Percentiles rank a stretch among this genome's conserved stretches.
Evolutionary conservation across 2,113 vertebrate genomes (phyloP).

Genomic region (Climacteris rufus): DNA sequence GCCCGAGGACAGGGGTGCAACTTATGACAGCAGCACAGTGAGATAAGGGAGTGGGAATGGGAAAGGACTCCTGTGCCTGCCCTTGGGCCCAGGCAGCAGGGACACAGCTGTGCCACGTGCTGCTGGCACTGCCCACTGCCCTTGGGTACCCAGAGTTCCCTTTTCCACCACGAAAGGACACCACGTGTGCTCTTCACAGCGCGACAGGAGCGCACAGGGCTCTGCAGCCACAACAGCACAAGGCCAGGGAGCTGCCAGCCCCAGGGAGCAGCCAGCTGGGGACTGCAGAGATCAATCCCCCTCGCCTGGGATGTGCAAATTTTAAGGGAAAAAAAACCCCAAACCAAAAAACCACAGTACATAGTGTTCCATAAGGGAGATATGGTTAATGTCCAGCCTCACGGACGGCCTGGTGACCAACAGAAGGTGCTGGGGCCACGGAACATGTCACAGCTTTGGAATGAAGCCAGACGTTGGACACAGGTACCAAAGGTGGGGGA

Average conservation of each 20-base stretch:
- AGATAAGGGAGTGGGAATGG: neutral
- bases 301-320: conserved; percentile 22
- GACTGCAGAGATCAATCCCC: neutral
- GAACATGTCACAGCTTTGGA: conserved; percentile 29
- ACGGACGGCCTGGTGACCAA: neutral
- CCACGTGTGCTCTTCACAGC: rapidly evolving
- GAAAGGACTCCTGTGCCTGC: neutral
- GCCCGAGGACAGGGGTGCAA: neutral
- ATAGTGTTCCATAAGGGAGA: neutral
- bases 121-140: neutral
- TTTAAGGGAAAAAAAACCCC: neutral
- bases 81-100: neutral
- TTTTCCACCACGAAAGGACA: neutral
- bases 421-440: neutral
- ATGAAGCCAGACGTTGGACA: neutral
- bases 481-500: neutral
- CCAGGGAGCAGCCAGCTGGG: neutral
- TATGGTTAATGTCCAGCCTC: neutral
- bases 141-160: neutral
- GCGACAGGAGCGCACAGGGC: rapidly evolving
- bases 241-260: neutral
- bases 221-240: neutral
- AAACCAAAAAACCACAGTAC: neutral
- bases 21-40: conserved; percentile 13
- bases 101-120: neutral